Conservation (phyloP, 1,140 invertebrate genomes). For the Zaprionus camerounensis region DNA sequence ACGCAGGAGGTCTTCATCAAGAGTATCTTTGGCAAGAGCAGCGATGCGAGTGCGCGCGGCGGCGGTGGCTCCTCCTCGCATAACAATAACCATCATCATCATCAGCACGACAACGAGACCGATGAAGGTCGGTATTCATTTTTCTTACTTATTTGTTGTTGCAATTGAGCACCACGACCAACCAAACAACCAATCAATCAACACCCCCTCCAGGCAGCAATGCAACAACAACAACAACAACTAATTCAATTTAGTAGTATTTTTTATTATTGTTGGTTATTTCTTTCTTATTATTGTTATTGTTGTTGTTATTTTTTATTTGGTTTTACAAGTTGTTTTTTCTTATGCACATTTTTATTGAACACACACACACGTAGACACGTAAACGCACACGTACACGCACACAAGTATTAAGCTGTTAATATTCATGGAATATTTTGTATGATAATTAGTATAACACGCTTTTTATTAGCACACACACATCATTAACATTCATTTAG, state of each 20-base stretch:
- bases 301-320: constrained; percentile 5
- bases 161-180: constrained; percentile 19
- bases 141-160: constrained; percentile 48
- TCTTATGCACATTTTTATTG: constrained; percentile 10
- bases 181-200: neutral
- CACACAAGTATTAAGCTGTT: constrained; percentile 4
- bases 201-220: neutral
- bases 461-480: constrained; percentile 1
- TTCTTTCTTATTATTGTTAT: constrained; percentile 23
- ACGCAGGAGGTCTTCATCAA: constrained; percentile 98
- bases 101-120: constrained; percentile 70
- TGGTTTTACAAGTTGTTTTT: constrained; percentile 12
- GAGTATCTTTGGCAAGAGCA: constrained; percentile 92
- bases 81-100: constrained; percentile 33
- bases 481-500: constrained; percentile 5
- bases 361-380: neutral
- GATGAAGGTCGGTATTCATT: constrained; percentile 66
- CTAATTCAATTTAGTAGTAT: constrained; percentile 12
- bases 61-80: constrained; percentile 30
- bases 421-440: constrained; percentile 12
- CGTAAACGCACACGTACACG: neutral
- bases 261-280: constrained; percentile 53
- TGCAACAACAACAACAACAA: neutral
- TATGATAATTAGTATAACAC: constrained; percentile 19
- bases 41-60: constrained; percentile 56